Percentiles rank a stretch among this genome's conserved stretches.
Evolutionary conservation across 2,888 invertebrate species (phyloP).

Genomic region (Silvanus unidentatus): DNA sequence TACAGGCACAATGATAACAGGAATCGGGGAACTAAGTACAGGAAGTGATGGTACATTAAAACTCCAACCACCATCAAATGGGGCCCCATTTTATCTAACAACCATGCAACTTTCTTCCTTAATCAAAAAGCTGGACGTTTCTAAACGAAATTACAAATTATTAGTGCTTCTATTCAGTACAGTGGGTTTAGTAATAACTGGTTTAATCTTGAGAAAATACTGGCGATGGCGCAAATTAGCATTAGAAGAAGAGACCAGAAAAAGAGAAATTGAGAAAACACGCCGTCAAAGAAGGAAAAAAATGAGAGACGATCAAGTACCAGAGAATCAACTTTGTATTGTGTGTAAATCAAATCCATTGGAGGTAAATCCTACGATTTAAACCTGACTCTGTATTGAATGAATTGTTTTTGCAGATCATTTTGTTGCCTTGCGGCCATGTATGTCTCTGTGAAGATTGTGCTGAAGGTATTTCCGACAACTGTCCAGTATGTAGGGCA

Average conservation of each 20-base stretch:
- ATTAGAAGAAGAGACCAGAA: constrained; percentile 54
- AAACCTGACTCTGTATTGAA: constrained; percentile 3
- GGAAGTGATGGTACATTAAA: constrained; percentile 59
- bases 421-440: constrained; percentile 84
- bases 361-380: constrained; percentile 62
- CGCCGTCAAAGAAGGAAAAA: constrained; percentile 61
- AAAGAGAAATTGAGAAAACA: constrained; percentile 58
- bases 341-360: constrained; percentile 82
- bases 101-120: constrained; percentile 71
- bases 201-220: constrained; percentile 48
- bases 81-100: constrained; percentile 71
- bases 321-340: constrained; percentile 67
- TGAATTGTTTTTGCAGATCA: constrained; percentile 65
- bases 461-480: constrained; percentile 58
- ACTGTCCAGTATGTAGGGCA: constrained; percentile 77
- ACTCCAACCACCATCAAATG: constrained; percentile 67
- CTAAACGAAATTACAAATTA: constrained; percentile 60
- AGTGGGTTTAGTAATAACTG: constrained; percentile 50
- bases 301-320: constrained; percentile 58
- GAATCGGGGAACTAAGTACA: constrained; percentile 68
- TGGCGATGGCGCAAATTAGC: constrained; percentile 50
- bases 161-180: constrained; percentile 52
- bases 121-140: constrained; percentile 65
- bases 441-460: constrained; percentile 87
- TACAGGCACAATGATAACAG: constrained; percentile 73